These are phyloP conservation scores for Eupithecia dodoneata DNA, from an alignment of 2,888 invertebrate genomes.

Conservation along the genomic window DNA sequence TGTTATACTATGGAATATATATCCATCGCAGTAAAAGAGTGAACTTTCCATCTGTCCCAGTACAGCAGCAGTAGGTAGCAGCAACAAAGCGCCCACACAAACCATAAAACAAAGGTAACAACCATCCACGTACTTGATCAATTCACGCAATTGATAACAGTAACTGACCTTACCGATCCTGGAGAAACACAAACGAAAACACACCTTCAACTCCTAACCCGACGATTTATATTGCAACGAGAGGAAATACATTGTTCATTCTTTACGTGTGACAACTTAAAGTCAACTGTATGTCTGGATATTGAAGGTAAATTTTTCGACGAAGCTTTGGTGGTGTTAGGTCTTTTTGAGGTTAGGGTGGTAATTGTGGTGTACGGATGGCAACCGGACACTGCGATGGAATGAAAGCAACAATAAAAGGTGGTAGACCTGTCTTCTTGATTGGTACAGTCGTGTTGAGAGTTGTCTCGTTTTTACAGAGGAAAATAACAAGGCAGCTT, in stretches of 20 bases:
- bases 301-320: neutral
- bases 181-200: conserved; percentile 25
- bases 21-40: neutral
- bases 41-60: neutral
- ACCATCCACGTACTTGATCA: conserved; percentile 44
- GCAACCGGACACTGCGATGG: conserved; percentile 81
- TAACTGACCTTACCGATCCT: conserved; percentile 48
- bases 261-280: neutral
- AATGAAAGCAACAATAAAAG: conserved; percentile 82
- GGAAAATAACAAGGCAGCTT: neutral
- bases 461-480: conserved; percentile 42
- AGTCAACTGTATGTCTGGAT: neutral
- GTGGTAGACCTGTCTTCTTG: conserved; percentile 78
- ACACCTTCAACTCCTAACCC: neutral
- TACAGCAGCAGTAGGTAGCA: neutral
- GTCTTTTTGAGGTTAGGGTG: conserved; percentile 51
- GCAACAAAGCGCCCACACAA: conserved; percentile 22
- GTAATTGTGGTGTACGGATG: conserved; percentile 74
- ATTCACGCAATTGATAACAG: conserved; percentile 51
- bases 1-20: neutral
- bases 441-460: conserved; percentile 65
- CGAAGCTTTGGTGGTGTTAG: conserved; percentile 15
- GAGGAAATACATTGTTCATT: neutral
- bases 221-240: conserved; percentile 32
- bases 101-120: conserved; percentile 47